Evolutionary conservation across 1,140 invertebrate genomes (phyloP).

Genomic region (Amyelois transitella): DNA sequence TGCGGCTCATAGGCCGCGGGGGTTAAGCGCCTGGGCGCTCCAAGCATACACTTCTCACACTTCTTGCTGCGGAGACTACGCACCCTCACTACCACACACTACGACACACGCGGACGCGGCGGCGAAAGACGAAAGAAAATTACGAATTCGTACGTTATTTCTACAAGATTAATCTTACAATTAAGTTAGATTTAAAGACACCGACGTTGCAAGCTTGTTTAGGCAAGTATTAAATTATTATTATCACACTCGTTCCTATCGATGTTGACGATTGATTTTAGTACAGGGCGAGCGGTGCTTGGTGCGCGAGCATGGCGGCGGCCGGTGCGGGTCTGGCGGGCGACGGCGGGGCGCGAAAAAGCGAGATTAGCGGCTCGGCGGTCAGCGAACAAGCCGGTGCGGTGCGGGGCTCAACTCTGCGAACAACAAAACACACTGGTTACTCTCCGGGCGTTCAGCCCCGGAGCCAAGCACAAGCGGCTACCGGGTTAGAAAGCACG

Average conservation of each 20-base stretch:
- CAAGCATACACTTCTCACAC: constrained; percentile 50
- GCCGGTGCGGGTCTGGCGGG: constrained; percentile 56
- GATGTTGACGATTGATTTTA: constrained; percentile 69
- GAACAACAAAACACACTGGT: constrained; percentile 75
- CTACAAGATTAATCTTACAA: constrained; percentile 62
- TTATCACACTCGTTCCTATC: constrained; percentile 73
- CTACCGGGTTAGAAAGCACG: constrained; percentile 68
- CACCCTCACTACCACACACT: constrained; percentile 46
- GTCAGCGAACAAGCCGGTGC: constrained; percentile 71
- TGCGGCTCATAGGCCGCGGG: constrained; percentile 66
- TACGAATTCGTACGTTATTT: constrained; percentile 29
- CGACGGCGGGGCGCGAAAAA: constrained; percentile 66
- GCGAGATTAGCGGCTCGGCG: constrained; percentile 72
- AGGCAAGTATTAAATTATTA: constrained; percentile 68
- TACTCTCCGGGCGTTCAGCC: constrained; percentile 55
- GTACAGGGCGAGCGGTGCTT: constrained; percentile 68
- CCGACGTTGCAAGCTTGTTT: constrained; percentile 72
- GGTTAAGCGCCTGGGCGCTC: constrained; percentile 58
- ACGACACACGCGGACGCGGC: constrained; percentile 41
- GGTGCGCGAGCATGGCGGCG: constrained; percentile 66
- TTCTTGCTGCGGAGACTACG: constrained; percentile 29
- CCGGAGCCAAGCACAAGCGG: constrained; percentile 69
- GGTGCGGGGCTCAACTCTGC: constrained; percentile 72
- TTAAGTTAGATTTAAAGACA: constrained; percentile 67
- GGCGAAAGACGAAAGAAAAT: constrained; percentile 30